Evolutionary conservation across 2,888 invertebrate species (phyloP).

Genomic region (Dryomyza anilis): DNA sequence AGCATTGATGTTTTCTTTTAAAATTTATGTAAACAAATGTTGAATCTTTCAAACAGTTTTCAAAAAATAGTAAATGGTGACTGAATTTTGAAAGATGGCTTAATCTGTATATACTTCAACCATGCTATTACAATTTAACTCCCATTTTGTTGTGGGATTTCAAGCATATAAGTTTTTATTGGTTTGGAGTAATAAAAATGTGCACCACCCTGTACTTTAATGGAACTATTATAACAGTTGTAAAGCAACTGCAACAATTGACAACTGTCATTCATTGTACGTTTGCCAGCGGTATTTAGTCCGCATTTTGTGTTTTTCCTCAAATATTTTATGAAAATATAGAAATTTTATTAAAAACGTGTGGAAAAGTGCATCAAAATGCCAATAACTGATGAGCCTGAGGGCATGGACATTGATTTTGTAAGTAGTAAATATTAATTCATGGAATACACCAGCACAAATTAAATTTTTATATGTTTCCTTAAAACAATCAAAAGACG

Average conservation of each 20-base stretch:
- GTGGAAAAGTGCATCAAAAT: no score
- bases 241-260: not conserved
- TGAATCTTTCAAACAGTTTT: no score
- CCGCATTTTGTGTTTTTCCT: not conserved
- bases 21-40: no score
- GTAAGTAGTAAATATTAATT: constrained; percentile 30
- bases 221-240: not conserved
- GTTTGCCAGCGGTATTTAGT: not conserved
- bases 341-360: not conserved
- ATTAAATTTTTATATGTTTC: constrained; percentile 27
- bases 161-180: no score
- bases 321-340: not conserved
- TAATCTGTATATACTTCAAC: no score
- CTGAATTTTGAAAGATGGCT: no score
- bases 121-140: no score
- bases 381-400: constrained; percentile 5
- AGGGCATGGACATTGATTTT: constrained; percentile 38
- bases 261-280: not conserved
- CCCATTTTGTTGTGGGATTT: no score
- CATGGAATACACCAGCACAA: not conserved
- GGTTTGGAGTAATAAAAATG: no score
- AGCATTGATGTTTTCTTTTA: no score
- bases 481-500: constrained; percentile 63
- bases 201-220: not conserved
- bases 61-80: no score